A percentile compares a stretch with the other conserved stretches of the same genome.
These are phyloP conservation scores for Pempheris klunzingeri DNA, from an alignment of 2,797 vertebrate species.

Conservation along the genomic window DNA sequence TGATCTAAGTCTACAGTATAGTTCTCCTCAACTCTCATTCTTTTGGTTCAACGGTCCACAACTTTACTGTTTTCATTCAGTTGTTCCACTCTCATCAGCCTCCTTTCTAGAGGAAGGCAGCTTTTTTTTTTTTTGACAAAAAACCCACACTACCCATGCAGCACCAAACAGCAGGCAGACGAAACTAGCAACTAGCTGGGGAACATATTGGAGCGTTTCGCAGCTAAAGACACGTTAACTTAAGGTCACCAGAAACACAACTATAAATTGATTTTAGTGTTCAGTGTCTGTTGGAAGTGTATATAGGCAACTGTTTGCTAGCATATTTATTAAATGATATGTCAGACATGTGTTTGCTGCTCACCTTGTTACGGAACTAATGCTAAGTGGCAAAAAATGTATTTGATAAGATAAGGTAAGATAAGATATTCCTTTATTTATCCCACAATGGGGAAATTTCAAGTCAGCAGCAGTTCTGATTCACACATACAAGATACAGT, in stretches of 20 bases:
- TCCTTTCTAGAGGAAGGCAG: background rate
- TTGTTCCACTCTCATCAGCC: slow-evolving; percentile 5
- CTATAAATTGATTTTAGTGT: background rate
- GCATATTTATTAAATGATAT: background rate
- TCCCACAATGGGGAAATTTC: too few relatives aligned
- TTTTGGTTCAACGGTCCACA: background rate
- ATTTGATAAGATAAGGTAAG: too few relatives aligned
- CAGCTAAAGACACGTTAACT: background rate
- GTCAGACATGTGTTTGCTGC: background rate
- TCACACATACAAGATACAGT: too few relatives aligned
- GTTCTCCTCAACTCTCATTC: background rate
- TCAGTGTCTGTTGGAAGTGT: background rate
- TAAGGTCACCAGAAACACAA: background rate
- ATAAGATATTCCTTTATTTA: too few relatives aligned
- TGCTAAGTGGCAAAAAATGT: background rate
- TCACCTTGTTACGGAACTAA: background rate
- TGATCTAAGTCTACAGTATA: background rate
- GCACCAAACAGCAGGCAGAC: background rate
- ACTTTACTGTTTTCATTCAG: background rate
- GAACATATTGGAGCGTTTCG: too few relatives aligned
- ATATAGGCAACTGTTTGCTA: background rate
- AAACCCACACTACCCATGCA: background rate
- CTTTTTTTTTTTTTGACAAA: background rate
- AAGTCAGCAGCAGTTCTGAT: too few relatives aligned
- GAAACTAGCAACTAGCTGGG: background rate